These are phyloP conservation scores for Agrotis clavis DNA, from an alignment of 2,888 invertebrate species.

Conservation along the genomic window DNA sequence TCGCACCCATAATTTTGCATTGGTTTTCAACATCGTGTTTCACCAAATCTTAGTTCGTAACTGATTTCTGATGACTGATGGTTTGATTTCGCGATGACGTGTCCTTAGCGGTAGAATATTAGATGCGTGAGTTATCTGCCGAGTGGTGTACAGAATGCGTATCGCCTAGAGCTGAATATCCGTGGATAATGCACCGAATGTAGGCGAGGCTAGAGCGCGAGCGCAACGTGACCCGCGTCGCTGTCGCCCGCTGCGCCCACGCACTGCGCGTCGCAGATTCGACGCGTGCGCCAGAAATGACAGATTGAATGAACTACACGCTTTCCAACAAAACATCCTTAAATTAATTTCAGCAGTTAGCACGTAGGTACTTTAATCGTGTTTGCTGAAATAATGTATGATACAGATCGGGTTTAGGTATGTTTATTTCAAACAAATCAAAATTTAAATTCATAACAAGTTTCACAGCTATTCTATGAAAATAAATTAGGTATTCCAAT, in stretches of 20 bases:
- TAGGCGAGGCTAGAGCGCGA: conserved; percentile 56
- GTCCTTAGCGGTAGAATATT: conserved; percentile 25
- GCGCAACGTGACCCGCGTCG: conserved; percentile 57
- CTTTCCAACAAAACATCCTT: conserved; percentile 34
- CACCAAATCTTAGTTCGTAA: conserved; percentile 29
- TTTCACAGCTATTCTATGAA: conserved; percentile 17
- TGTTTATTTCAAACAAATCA: conserved; percentile 16
- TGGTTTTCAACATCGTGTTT: conserved; percentile 59
- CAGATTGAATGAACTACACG: conserved; percentile 29
- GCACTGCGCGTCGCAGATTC: conserved; percentile 48
- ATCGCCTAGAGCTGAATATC: conserved; percentile 42
- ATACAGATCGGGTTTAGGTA: conserved; percentile 12
- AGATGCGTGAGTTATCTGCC: conserved; percentile 43
- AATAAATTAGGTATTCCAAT: conserved; percentile 17
- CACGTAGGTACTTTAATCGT: not conserved
- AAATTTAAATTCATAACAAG: conserved; percentile 4
- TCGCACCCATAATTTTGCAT: conserved; percentile 62
- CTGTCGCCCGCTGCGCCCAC: conserved; percentile 65
- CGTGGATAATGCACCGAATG: conserved; percentile 56
- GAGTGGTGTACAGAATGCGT: conserved; percentile 57
- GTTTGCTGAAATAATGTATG: not conserved
- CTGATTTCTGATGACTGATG: no score
- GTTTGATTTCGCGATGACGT: no score
- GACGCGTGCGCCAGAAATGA: conserved; percentile 63
- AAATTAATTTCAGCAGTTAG: conserved; percentile 1